These are phyloP conservation scores for Actenoides lindsayi DNA, from an alignment of 2,113 vertebrate species.

Conservation along the genomic window DNA sequence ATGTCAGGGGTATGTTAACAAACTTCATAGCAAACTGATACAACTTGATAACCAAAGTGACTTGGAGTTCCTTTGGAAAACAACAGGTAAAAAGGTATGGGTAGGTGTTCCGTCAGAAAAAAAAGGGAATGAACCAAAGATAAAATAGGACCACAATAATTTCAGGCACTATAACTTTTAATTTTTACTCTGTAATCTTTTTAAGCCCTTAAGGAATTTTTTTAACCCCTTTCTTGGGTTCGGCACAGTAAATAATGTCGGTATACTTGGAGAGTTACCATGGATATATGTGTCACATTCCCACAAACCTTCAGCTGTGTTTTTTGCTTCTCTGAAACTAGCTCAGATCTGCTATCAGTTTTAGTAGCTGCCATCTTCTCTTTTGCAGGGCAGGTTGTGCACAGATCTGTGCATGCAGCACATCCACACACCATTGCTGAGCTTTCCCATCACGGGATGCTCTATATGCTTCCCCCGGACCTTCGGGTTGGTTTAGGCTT, in stretches of 20 bases:
- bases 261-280: not conserved
- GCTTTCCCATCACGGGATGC: not conserved
- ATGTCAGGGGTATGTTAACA: not conserved
- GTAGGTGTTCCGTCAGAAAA: not conserved
- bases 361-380: not conserved
- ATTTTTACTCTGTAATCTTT: not conserved
- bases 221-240: not conserved
- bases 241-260: not conserved
- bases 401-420: not conserved
- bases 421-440: not conserved
- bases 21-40: not conserved
- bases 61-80: not conserved
- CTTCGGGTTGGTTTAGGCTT: not conserved
- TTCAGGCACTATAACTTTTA: not conserved
- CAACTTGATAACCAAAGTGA: not conserved
- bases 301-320: not conserved
- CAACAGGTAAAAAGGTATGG: not conserved
- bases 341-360: not conserved
- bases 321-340: not conserved
- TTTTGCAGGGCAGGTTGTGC: not conserved
- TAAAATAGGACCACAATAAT: not conserved
- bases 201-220: not conserved
- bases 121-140: not conserved
- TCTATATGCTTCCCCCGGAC: not conserved
- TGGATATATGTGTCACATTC: not conserved